Conservation (phyloP, 2,113 vertebrate genomes). For the Hippocampus guttulatus region DNA sequence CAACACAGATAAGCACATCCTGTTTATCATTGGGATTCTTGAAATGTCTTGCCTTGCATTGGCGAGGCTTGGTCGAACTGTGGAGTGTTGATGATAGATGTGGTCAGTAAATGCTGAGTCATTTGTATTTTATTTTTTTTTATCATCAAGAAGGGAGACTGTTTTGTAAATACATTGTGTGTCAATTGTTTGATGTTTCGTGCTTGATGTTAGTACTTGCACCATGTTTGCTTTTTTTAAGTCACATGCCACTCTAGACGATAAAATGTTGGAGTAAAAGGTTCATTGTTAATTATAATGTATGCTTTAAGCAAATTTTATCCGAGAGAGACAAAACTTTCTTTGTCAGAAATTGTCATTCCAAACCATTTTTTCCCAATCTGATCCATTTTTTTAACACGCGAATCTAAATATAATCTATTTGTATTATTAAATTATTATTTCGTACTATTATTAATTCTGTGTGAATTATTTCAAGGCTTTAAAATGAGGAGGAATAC, state of each 20-base stretch:
- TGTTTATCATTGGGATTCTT: constrained; percentile 51
- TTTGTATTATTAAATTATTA: background rate
- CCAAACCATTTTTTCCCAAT: background rate
- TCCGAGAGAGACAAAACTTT: no score
- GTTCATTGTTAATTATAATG: no score
- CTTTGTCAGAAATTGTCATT: constrained; percentile 4
- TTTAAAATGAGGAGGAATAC: background rate
- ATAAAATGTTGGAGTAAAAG: background rate
- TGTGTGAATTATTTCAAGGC: background rate
- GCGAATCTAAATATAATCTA: background rate
- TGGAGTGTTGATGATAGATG: constrained; percentile 9
- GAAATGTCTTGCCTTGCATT: constrained; percentile 38
- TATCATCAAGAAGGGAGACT: background rate
- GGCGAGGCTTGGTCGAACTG: constrained; percentile 6
- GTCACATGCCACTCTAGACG: no score
- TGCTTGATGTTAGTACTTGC: constrained; percentile 2
- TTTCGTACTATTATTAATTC: background rate
- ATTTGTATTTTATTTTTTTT: background rate
- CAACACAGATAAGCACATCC: constrained; percentile 13
- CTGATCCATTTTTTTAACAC: background rate
- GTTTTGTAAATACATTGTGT: constrained; percentile 10
- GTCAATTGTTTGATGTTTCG: constrained; percentile 1
- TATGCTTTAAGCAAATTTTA: no score
- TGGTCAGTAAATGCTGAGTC: constrained; percentile 1
- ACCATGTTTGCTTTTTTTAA: no score